Evolutionary conservation across 2,888 invertebrate genomes (phyloP).

Genomic region (Aphidoletes aphidimyza): DNA sequence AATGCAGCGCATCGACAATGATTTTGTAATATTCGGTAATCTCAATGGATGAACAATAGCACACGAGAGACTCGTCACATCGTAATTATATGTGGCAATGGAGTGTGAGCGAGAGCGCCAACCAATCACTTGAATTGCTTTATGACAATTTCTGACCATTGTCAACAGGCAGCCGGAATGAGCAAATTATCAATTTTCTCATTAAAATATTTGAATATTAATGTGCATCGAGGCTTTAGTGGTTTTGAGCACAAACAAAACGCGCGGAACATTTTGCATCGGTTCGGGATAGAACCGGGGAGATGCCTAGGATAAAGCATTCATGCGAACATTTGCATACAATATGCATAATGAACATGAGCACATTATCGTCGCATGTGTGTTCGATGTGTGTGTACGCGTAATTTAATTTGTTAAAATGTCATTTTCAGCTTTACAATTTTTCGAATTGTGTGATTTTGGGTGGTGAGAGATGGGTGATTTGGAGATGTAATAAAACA

Average conservation of each 20-base stretch:
- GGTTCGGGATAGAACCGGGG: background rate
- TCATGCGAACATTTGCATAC: conserved; percentile 33
- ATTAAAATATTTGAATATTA: conserved; percentile 54
- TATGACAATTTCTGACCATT: conserved; percentile 28
- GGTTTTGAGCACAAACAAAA: background rate
- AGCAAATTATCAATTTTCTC: conserved; percentile 53
- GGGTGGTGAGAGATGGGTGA: no score
- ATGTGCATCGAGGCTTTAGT: background rate
- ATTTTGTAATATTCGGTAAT: no score
- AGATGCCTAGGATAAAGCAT: background rate
- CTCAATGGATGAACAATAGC: background rate
- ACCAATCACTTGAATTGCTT: conserved; percentile 38
- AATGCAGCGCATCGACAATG: no score
- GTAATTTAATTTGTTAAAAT: conserved; percentile 53
- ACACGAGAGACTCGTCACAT: background rate
- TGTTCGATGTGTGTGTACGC: background rate
- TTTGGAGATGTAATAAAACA: background rate
- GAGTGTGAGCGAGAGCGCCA: no score
- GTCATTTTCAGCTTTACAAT: conserved; percentile 50
- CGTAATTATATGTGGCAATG: background rate
- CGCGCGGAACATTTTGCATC: background rate
- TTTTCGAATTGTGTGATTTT: background rate
- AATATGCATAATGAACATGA: conserved; percentile 47
- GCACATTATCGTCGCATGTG: background rate
- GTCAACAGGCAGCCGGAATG: conserved; percentile 38